Conservation (phyloP, 2,797 vertebrate genomes). For the Florisuga fusca region DNA sequence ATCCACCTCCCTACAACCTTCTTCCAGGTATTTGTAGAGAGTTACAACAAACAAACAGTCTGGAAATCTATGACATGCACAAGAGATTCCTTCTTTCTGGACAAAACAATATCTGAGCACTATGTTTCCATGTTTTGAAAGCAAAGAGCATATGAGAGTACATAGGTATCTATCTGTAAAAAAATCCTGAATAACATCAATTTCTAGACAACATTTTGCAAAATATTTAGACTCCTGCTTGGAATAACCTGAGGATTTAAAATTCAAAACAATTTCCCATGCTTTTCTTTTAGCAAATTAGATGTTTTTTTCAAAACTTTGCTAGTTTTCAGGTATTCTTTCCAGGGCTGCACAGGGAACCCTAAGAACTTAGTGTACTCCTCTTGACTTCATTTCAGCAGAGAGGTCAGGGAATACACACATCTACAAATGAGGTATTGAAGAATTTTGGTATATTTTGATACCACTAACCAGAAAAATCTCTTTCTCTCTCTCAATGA, state of each 20-base stretch:
- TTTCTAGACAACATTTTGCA: neutral
- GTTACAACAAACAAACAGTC: neutral
- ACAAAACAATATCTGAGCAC: neutral
- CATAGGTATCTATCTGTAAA: neutral
- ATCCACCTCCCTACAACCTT: too few relatives aligned
- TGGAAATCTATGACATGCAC: neutral
- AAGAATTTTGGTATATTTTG: neutral
- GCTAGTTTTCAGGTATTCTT: neutral
- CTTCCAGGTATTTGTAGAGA: too few relatives aligned
- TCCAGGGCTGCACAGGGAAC: neutral
- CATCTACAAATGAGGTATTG: neutral
- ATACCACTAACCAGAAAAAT: neutral
- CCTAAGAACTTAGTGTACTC: neutral
- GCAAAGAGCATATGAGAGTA: too few relatives aligned
- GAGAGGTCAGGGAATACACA: neutral
- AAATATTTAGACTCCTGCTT: neutral
- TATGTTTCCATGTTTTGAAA: neutral
- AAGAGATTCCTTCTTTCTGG: neutral
- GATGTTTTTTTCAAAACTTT: neutral
- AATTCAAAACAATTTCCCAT: neutral
- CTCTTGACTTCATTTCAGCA: neutral
- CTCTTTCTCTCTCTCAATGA: neutral
- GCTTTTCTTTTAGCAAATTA: neutral
- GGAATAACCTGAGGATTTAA: neutral
- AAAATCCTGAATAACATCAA: neutral